Percentiles rank a stretch among this genome's conserved stretches.
Evolutionary conservation across 1,140 invertebrate species (phyloP).

Genomic region (Cataglyphis hispanica): DNA sequence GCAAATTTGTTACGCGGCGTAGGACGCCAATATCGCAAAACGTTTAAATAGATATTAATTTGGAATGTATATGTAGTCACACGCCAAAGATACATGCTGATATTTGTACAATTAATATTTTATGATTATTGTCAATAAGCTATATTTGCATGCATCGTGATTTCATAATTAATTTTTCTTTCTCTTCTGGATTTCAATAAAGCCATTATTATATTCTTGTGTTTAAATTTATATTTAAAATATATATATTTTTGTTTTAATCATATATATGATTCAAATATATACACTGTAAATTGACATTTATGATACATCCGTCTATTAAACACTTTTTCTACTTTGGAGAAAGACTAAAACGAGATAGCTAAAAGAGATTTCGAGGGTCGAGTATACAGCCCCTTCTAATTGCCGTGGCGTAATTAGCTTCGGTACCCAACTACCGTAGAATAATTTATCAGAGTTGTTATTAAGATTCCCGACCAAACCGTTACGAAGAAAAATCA

Average conservation of each 20-base stretch:
- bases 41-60: slow-evolving; percentile 55
- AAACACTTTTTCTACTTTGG: slow-evolving; percentile 19
- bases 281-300: background rate
- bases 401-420: slow-evolving; percentile 74
- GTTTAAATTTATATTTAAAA: background rate
- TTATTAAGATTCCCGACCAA: slow-evolving; percentile 68
- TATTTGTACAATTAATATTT: slow-evolving; percentile 22
- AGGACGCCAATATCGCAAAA: slow-evolving; percentile 33
- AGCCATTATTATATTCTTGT: background rate
- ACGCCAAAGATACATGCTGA: background rate
- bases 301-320: background rate
- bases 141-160: background rate
- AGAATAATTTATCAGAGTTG: slow-evolving; percentile 72
- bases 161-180: background rate
- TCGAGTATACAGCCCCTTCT: slow-evolving; percentile 74
- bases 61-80: background rate
- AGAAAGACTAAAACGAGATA: slow-evolving; percentile 44
- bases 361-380: slow-evolving; percentile 74
- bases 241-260: too few relatives aligned
- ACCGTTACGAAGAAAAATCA: slow-evolving; percentile 55
- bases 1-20: slow-evolving; percentile 9
- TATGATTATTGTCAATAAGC: slow-evolving; percentile 5
- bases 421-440: slow-evolving; percentile 51
- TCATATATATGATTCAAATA: background rate
- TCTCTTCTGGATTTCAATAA: background rate